Evolutionary conservation across 2,797 vertebrate genomes (phyloP), one percentile per base, ranked within the genome.

Genomic region (Ispidina picta): DNA sequence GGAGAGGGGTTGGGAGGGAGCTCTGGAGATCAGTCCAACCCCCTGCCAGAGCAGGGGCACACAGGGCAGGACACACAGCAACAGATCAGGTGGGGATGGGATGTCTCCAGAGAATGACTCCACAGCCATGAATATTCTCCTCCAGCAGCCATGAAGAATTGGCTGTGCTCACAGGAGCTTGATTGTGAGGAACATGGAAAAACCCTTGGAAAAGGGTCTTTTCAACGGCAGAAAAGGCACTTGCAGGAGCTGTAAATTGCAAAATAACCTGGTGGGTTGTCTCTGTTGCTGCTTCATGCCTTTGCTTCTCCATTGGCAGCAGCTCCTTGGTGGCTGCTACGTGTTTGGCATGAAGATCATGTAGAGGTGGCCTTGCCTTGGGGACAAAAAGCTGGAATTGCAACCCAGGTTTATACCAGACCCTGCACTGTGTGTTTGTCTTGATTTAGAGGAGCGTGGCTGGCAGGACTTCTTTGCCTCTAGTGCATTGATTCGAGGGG

Each of bases 271-370:
- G 54, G 35, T 29, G 12, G 46, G 16, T 69, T 55, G 17, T 17
- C 37, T 43, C 1, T 17, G 12, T 10, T 20, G 56, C 11, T 51
- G 55, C 60, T 55, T 18, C 12, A 4, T 8, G 59, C 23, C 35
- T 54, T 51, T 39, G 63, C 64, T 29, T 18, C 43, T 58, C 18
- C 8, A 1, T 31, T 37, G 25, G 54, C 31, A 28, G 51, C 2
- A 16, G 43, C 21, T 43, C 63, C 62, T 26, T 4, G 10, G 26
- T 13, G 28, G 51, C 28, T 15, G 1, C 33, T 15, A 1, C 0
- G 0, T 49, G 11, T n/a, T 86, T 65, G 19, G 4, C 11, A 6
- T 20, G 43, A 19, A 77, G 20, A n/a, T 15, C 8, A 28, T 11
- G 33, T 18, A 17, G 33, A 17, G 33, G 28, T 41, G 31, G 73